Evolutionary conservation across 2,113 vertebrate species (phyloP), one percentile per base, ranked within the genome.

Genomic region (Python bivittatus): DNA sequence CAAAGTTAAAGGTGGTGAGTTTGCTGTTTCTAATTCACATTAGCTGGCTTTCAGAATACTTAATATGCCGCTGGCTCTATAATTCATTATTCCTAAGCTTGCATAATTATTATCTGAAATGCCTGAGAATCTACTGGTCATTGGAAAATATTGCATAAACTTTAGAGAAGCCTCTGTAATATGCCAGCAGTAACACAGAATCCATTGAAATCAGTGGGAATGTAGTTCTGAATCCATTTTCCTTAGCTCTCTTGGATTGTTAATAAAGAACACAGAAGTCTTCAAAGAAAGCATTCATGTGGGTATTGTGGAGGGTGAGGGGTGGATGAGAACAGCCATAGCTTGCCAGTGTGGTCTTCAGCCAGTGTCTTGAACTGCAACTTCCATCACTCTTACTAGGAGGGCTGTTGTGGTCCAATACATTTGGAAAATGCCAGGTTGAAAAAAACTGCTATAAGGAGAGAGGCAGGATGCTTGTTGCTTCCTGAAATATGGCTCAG

Each of bases 101-200:
- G 42, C 4, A n/a, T 56, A 91, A 88, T 27, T 23, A 53, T 17
- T 12, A 79, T 79, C 54, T 87, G 22, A 56, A 53, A 64, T 15
- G 27, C 33, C 86, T 10, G 23, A 87, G n/a, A 54, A 33, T 72
- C 90, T 42, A 38, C 33, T 72, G 61, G 48, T 56, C 85, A 91
- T 25, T 44, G 91, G 57, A 54, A 90, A 91, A 61, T 11, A 4
- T 23, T 53, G 48, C 5, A 7, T 87, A 42, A 13, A 44, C 52
- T 72, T 91, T 60, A 87, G 52, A 79, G 10, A 57, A 52, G 25
- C 44, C 85, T 88, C 91, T 91, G 52, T 68, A n/a, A n/a, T n/a
- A 17, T 42, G 33, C 52, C 27, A 72, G 17, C 27, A 61, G 52
- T 72, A 86, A 87, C 60, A 91, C 60, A 87, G 48, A 52, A 53